phyloP scores from a whole-genome alignment of 2,113 vertebrate genomes.

The Gnathonemus echidnorhynchus region DNA sequence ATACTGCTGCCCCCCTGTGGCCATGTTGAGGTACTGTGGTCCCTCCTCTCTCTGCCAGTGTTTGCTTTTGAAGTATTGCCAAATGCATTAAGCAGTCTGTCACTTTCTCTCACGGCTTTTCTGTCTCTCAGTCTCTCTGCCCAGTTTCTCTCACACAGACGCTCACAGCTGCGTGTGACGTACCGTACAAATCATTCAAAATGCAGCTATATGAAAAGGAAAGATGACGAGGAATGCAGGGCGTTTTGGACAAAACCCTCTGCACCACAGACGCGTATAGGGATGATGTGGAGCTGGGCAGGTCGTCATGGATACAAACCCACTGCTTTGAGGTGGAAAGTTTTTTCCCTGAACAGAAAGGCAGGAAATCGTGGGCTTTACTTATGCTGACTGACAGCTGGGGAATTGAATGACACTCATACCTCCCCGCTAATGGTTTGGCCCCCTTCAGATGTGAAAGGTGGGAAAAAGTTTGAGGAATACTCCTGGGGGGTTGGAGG shows the following conservation, averaged over 20 bases:
- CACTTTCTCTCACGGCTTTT: not conserved
- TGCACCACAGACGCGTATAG: not conserved
- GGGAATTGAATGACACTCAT: not conserved
- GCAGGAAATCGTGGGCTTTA: not conserved
- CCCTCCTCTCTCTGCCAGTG: not conserved
- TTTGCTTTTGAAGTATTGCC: not conserved
- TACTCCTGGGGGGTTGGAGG: not conserved
- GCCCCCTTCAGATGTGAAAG: not conserved
- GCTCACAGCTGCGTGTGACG: slow-evolving; percentile 4
- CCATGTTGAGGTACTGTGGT: not conserved
- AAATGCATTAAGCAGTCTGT: not conserved
- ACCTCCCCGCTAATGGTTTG: not conserved
- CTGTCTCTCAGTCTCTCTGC: not conserved
- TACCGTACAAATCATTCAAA: not conserved
- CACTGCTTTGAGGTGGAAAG: not conserved
- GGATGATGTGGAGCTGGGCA: not conserved
- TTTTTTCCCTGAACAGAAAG: not conserved
- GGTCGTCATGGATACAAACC: not conserved
- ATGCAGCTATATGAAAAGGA: not conserved
- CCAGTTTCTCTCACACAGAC: not conserved
- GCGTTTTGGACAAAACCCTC: not conserved
- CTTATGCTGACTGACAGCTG: not conserved
- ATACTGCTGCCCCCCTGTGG: slow-evolving; percentile 44
- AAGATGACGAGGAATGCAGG: not conserved
- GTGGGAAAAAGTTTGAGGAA: not conserved